A percentile compares a stretch with the other conserved stretches of the same genome.
phyloP scores from a whole-genome alignment of 2,888 invertebrate genomes.

The Hypercompe scribonia region DNA sequence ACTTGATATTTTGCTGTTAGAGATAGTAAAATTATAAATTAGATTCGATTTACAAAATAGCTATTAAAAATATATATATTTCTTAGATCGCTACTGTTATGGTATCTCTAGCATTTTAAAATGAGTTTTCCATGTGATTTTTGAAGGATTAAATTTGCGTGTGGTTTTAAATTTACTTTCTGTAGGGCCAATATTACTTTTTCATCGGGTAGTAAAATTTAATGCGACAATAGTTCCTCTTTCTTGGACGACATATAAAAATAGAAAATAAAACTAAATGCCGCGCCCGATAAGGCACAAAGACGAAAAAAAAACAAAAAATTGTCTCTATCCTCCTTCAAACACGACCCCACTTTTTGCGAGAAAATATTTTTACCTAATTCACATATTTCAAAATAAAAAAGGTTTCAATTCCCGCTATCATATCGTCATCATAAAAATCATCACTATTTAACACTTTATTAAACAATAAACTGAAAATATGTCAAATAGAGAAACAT shows the following conservation, averaged over 20 bases:
- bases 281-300: no score
- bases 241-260: no score
- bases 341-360: neutral
- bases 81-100: neutral
- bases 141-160: neutral
- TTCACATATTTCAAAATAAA: no score
- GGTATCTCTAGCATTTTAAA: neutral
- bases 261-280: no score
- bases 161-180: neutral
- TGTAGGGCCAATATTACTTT: neutral
- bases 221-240: neutral
- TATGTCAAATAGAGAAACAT: neutral
- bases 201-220: neutral
- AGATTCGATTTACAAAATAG: neutral
- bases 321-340: neutral
- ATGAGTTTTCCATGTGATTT: neutral
- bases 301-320: no score
- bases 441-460: no score
- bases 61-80: neutral
- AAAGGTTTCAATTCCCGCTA: no score
- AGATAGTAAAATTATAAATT: neutral
- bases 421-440: no score
- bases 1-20: neutral
- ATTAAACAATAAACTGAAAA: neutral
- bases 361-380: neutral